A percentile compares a stretch with the other conserved stretches of the same genome.
Evolutionary conservation across 2,888 invertebrate species (phyloP).

Genomic region (Hemistola chrysoprasaria): DNA sequence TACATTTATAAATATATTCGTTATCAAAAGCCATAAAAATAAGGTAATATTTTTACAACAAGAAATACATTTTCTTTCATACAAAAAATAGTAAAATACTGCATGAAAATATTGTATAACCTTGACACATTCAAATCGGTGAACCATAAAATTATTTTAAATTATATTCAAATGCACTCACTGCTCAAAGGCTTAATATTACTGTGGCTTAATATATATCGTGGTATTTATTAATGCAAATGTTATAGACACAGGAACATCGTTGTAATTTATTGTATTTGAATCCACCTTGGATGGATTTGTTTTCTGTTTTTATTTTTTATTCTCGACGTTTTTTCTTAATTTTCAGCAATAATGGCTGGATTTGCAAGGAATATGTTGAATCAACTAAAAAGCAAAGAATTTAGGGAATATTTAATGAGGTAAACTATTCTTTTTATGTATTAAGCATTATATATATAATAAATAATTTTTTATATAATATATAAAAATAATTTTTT

Average conservation of each 20-base stretch:
- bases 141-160: neutral
- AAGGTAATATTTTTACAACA: too few relatives aligned
- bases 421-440: constrained; percentile 80
- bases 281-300: too few relatives aligned
- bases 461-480: constrained; percentile 1
- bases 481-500: too few relatives aligned
- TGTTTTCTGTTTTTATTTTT: neutral
- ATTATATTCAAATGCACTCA: too few relatives aligned
- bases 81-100: neutral
- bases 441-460: too few relatives aligned
- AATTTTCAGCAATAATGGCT: constrained; percentile 63
- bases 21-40: too few relatives aligned
- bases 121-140: constrained; percentile 46
- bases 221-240: too few relatives aligned
- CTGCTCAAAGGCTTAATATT: too few relatives aligned
- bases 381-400: constrained; percentile 88
- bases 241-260: too few relatives aligned
- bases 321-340: constrained; percentile 13
- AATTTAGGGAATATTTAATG: constrained; percentile 92
- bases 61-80: too few relatives aligned
- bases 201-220: too few relatives aligned
- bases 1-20: neutral
- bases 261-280: too few relatives aligned
- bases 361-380: constrained; percentile 65
- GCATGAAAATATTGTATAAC: constrained; percentile 32